phyloP scores from a whole-genome alignment of 2,113 vertebrate species.

The Psittacus erithacus region DNA sequence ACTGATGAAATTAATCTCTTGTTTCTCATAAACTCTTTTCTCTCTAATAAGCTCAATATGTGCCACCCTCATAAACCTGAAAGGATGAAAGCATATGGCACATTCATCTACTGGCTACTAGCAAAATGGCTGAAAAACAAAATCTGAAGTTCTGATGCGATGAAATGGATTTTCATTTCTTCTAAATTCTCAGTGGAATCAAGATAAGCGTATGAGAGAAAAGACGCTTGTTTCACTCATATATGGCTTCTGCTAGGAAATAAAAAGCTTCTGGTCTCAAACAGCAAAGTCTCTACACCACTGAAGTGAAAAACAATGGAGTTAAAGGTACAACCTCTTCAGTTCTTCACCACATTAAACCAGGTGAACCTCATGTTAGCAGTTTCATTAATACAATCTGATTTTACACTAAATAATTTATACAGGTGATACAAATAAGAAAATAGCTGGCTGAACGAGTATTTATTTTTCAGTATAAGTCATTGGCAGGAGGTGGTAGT shows the following conservation, averaged over 20 bases:
- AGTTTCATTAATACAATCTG: neutral
- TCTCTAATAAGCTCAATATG: neutral
- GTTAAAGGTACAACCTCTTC: neutral
- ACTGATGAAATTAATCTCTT: neutral
- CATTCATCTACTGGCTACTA: neutral
- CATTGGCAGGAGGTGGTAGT: neutral
- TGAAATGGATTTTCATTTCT: neutral
- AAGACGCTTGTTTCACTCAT: neutral
- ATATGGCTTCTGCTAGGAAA: neutral
- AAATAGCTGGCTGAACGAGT: neutral
- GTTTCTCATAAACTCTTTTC: neutral
- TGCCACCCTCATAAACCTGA: neutral
- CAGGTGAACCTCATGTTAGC: neutral
- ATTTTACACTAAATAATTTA: neutral
- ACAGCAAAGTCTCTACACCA: neutral
- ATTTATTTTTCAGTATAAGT: neutral
- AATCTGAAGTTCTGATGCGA: neutral
- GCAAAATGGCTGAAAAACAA: neutral
- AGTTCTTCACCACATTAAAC: neutral
- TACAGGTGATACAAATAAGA: neutral
- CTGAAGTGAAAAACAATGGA: neutral
- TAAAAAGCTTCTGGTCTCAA: neutral
- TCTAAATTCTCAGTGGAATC: neutral
- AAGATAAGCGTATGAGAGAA: rapidly evolving
- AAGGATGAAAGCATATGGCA: neutral